Conservation (phyloP, 1,140 invertebrate genomes). For the Camponotus pennsylvanicus region DNA sequence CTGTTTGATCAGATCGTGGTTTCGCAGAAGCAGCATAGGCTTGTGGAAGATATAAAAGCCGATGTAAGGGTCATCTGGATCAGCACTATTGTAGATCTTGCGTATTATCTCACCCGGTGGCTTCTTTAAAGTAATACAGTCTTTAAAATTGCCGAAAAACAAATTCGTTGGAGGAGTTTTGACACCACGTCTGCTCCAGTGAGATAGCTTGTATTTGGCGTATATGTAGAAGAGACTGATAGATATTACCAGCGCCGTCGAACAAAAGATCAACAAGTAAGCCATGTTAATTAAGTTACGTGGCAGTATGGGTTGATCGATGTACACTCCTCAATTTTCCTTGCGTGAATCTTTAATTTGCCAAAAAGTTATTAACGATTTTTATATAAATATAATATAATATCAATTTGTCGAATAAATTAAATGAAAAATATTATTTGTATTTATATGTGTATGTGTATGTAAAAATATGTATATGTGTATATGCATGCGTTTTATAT, state of each 20-base stretch:
- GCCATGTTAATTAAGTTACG: neutral
- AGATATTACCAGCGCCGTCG: neutral
- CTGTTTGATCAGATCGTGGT: constrained; percentile 85
- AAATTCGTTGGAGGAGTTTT: constrained; percentile 53
- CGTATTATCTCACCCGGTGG: constrained; percentile 79
- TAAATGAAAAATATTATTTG: too few species aligned
- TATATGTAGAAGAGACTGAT: constrained; percentile 67
- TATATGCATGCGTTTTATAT: too few species aligned
- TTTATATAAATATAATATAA: too few species aligned
- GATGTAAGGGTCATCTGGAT: constrained; percentile 76
- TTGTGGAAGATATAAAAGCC: constrained; percentile 84
- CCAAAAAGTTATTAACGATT: too few species aligned
- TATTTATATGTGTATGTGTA: too few species aligned
- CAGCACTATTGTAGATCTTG: constrained; percentile 76
- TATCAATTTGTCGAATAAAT: too few species aligned
- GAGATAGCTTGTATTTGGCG: constrained; percentile 77
- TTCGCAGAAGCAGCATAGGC: constrained; percentile 82
- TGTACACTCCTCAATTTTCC: neutral
- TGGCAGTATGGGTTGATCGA: neutral
- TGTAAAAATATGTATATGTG: too few species aligned
- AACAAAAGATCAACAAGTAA: neutral
- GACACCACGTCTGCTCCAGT: constrained; percentile 65
- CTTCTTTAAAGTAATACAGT: constrained; percentile 73
- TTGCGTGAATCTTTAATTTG: neutral
- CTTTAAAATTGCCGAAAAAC: constrained; percentile 79